These are phyloP conservation scores for Andrena fulva DNA, from an alignment of 2,888 invertebrate species.

Conservation along the genomic window DNA sequence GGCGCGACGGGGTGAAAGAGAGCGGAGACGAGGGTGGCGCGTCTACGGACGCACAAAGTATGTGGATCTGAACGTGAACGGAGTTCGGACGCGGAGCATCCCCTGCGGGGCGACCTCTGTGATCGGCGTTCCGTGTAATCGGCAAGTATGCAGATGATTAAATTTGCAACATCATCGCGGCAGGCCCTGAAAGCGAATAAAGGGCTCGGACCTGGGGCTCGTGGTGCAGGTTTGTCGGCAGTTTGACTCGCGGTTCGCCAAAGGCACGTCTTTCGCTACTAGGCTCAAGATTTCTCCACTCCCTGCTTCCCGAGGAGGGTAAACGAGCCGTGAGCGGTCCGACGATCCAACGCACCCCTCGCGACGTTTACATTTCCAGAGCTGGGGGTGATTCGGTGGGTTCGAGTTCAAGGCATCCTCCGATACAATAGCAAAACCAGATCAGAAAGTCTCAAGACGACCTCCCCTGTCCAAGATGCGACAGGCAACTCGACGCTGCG, in stretches of 20 bases:
- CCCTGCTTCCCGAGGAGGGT: background rate
- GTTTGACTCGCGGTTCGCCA: conserved; percentile 79
- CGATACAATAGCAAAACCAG: too few relatives aligned
- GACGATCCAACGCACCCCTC: background rate
- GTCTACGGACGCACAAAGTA: conserved; percentile 69
- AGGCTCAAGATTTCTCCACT: conserved; percentile 62
- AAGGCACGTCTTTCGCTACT: conserved; percentile 72
- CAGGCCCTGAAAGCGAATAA: conserved; percentile 79
- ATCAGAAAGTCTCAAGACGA: too few relatives aligned
- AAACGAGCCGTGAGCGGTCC: background rate
- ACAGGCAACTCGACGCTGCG: background rate
- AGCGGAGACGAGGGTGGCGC: conserved; percentile 21
- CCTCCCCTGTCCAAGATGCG: too few relatives aligned
- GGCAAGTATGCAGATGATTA: conserved; percentile 85
- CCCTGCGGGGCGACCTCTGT: conserved; percentile 81
- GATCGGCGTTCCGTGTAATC: conserved; percentile 85
- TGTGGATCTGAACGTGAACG: conserved; percentile 71
- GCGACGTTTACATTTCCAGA: too few relatives aligned
- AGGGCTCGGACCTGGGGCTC: conserved; percentile 53
- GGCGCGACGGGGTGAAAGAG: conserved; percentile 3
- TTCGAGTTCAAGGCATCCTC: too few relatives aligned
- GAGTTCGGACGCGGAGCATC: conserved; percentile 68
- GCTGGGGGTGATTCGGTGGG: too few relatives aligned
- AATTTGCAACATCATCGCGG: conserved; percentile 85
- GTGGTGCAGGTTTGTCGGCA: conserved; percentile 61